Evolutionary conservation across 1,140 invertebrate genomes (phyloP).

Genomic region (Lucilia cuprina): DNA sequence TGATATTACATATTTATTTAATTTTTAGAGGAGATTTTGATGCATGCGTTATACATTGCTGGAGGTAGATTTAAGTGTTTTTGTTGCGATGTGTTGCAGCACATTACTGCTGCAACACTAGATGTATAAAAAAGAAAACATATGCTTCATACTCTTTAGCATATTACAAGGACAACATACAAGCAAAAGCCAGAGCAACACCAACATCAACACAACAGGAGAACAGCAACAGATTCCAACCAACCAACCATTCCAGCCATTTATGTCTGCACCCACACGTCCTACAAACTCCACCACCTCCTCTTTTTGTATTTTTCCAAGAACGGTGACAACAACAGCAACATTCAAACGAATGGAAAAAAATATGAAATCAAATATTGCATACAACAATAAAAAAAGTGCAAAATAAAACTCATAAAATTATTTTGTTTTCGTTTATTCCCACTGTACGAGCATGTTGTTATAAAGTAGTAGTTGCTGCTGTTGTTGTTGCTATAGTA

Average conservation of each 20-base stretch:
- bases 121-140: neutral
- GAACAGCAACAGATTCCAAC: neutral
- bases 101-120: neutral
- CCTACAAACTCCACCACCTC: no score
- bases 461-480: neutral
- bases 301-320: no score
- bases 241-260: neutral
- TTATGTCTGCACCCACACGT: no score
- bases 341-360: no score
- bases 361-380: no score
- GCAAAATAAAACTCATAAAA: neutral
- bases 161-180: neutral
- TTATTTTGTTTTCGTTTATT: neutral
- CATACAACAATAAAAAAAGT: no score
- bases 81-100: neutral
- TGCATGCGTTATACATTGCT: neutral
- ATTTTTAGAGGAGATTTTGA: neutral
- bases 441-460: neutral
- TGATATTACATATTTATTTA: no score
- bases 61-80: neutral
- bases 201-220: neutral
- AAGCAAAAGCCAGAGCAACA: neutral
- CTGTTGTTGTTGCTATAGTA: neutral
- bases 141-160: conserved; percentile 2
- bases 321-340: no score